Evolutionary conservation across 53 echinoderm and acorn worm genomes (phyloP), one percentile per base, ranked within the genome.

Genomic region (Stichopus horrens): DNA sequence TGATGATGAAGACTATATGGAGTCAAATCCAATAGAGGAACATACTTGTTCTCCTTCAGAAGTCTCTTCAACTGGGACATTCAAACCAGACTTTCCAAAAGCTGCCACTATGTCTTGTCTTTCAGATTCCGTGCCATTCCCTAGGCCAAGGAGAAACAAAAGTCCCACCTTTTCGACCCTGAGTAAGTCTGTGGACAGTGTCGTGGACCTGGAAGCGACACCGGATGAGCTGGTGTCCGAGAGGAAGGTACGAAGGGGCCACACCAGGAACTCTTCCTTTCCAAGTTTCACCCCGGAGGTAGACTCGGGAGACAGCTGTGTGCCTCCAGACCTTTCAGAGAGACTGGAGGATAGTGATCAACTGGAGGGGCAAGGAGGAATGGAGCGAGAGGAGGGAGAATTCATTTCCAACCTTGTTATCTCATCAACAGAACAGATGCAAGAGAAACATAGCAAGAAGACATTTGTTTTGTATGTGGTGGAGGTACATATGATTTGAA

Each of bases 341-440:
- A 20, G 21, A 5, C 8, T 5, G 6, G 77, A 51, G 9, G 18
- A 5, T 7, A 9, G 9, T 13, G 68, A 67, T 67, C 11, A n/a
- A 67, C 13, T 67, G 68, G 13, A 14, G 11, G 13, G 5, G 51
- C 5, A 5, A 8, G 77, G 16, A 54, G 77, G 52, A 76, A 54
- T 23, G 14, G 52, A 10, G 5, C 23, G 37, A 9, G 16, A 0
- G 5, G 75, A 9, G 75, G 14, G 4, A 85, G 85, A 85, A 13
- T 85, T 21, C 66, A 87, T 87, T 19, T 74, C 53, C 21, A 75
- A 87, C 37, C 56, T 87, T n/a, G 54, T 52, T 7, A 75, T 87
- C 55, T 73, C 87, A 55, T 74, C 74, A 14, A 87, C 87, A 87
- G 75, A 74, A 21, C 74, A 75, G 21, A 75, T 87, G 87, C 74